Evolutionary conservation across 2,888 invertebrate species (phyloP).

Genomic region (Tenthredo amoena): DNA sequence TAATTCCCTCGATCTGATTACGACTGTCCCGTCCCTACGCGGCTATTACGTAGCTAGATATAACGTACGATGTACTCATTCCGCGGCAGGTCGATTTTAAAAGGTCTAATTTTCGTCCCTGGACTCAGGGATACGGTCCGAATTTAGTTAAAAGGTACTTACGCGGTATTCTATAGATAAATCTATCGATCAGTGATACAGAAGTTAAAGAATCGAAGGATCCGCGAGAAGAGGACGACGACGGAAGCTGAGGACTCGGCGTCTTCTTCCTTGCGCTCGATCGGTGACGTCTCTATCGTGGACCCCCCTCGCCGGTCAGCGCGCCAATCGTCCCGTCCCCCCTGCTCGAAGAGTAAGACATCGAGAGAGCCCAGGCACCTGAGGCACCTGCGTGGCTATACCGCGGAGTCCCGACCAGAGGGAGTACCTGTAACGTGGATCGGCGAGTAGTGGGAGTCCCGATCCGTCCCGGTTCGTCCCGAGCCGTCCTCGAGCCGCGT

Average conservation of each 20-base stretch:
- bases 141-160: neutral
- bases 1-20: constrained; percentile 75
- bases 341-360: constrained; percentile 72
- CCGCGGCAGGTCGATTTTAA: neutral
- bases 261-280: constrained; percentile 50
- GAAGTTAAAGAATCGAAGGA: neutral
- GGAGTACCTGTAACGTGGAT: constrained; percentile 34
- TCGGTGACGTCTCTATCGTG: constrained; percentile 58
- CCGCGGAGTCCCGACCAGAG: constrained; percentile 33
- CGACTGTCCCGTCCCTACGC: constrained; percentile 58
- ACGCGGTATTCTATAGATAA: neutral
- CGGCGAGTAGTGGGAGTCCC: constrained; percentile 65
- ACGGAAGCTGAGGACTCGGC: constrained; percentile 28
- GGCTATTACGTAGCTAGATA: neutral
- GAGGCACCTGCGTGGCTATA: constrained; percentile 69
- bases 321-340: constrained; percentile 42
- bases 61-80: constrained; percentile 44
- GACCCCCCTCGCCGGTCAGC: constrained; percentile 35
- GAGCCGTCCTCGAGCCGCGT: constrained; percentile 35
- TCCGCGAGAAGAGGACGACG: neutral
- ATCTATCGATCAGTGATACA: neutral
- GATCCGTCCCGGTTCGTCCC: constrained; percentile 52
- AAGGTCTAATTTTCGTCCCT: neutral
- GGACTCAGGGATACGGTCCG: neutral
- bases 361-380: constrained; percentile 62